Percentiles rank a stretch among this genome's conserved stretches.
Evolutionary conservation across 30 jellyfish, hydroid and myxozoan genomes (phyloP).

Genomic region (Aurelia sp.): DNA sequence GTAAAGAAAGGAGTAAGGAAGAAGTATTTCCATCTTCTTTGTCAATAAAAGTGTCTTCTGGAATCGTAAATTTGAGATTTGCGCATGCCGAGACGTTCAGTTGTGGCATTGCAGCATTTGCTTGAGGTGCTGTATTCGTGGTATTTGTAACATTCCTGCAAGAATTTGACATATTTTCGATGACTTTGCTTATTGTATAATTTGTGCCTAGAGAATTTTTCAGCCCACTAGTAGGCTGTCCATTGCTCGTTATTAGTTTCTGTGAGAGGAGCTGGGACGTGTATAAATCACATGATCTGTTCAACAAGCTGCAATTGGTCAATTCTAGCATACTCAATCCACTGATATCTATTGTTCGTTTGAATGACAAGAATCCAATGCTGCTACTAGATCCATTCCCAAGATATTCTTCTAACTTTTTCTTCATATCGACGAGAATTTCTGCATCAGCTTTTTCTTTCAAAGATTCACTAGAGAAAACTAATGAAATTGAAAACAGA

Average conservation of each 20-base stretch:
- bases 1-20: slow-evolving; percentile 26
- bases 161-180: slow-evolving; percentile 19
- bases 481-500: not conserved
- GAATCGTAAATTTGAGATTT: slow-evolving; percentile 53
- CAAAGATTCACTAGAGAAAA: slow-evolving; percentile 6
- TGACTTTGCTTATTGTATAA: slow-evolving; percentile 7
- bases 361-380: slow-evolving; percentile 40
- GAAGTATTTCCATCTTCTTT: slow-evolving; percentile 72
- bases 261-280: not conserved
- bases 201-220: slow-evolving; percentile 18
- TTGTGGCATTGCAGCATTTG: slow-evolving; percentile 3
- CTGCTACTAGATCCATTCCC: slow-evolving; percentile 1
- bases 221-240: slow-evolving; percentile 19
- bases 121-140: slow-evolving; percentile 24
- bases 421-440: slow-evolving; percentile 8
- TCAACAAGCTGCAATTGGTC: slow-evolving; percentile 54
- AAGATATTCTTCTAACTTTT: not conserved
- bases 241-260: slow-evolving; percentile 4
- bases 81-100: slow-evolving; percentile 33
- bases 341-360: slow-evolving; percentile 20
- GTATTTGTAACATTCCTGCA: slow-evolving; percentile 34
- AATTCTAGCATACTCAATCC: slow-evolving; percentile 14
- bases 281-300: slow-evolving; percentile 7
- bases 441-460: slow-evolving; percentile 1
- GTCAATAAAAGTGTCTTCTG: slow-evolving; percentile 71